Conservation (phyloP, 64 coral and sea anemone genomes). For the Montipora foliosa region DNA sequence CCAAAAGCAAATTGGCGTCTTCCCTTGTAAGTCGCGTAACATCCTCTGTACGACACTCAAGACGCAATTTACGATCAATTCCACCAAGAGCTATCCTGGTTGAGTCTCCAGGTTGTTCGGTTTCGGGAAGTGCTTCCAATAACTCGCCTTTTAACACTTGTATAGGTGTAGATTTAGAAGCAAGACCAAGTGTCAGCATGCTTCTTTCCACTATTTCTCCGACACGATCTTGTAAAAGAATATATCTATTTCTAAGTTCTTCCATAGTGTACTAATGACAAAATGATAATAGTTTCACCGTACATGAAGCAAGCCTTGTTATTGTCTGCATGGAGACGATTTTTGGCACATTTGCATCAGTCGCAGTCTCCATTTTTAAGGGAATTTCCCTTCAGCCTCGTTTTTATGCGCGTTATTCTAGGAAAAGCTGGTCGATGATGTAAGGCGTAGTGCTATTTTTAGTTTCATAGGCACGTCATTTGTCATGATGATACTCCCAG, state of each 20-base stretch:
- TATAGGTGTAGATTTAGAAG: background rate
- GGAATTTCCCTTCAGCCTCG: background rate
- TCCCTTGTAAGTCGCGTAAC: conserved; percentile 54
- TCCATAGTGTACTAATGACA: conserved; percentile 10
- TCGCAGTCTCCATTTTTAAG: background rate
- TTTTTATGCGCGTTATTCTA: background rate
- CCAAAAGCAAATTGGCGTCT: conserved; percentile 74
- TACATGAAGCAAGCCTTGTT: background rate
- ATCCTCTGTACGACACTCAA: background rate
- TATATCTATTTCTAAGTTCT: conserved; percentile 61
- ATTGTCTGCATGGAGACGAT: background rate
- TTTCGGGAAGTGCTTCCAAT: too few relatives aligned
- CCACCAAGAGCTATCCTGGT: too few relatives aligned
- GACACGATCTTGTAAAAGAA: conserved; percentile 71
- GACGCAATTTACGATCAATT: too few relatives aligned
- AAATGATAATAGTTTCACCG: background rate
- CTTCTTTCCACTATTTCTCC: conserved; percentile 41
- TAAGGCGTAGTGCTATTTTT: too few relatives aligned
- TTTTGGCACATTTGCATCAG: background rate
- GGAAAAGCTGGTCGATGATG: background rate
- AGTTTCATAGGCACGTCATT: too few relatives aligned
- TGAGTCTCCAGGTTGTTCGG: too few relatives aligned
- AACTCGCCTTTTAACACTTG: too few relatives aligned
- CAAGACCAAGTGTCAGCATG: conserved; percentile 30
- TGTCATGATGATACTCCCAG: too few relatives aligned